A percentile compares a stretch with the other conserved stretches of the same genome.
Conservation (phyloP, 2,888 invertebrate species). For the Xanthia icteritia region DNA sequence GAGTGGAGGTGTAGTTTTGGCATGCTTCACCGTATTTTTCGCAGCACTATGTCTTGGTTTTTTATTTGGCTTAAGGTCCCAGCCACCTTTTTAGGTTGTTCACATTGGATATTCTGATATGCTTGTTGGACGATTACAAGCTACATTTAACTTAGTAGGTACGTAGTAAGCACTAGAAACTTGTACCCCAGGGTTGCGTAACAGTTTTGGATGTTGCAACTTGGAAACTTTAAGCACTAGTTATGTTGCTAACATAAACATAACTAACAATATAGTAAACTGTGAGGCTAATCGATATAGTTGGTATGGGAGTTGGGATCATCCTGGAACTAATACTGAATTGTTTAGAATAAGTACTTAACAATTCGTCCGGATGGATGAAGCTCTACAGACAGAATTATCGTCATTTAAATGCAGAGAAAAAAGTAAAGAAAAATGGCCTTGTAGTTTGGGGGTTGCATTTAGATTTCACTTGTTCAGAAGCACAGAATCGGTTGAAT, state of each 20-base stretch:
- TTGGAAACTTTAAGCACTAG: slow-evolving; percentile 51
- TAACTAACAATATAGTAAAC: slow-evolving; percentile 33
- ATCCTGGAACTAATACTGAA: neutral
- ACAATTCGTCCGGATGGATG: too few relatives aligned
- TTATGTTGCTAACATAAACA: slow-evolving; percentile 57
- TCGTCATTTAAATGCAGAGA: too few relatives aligned
- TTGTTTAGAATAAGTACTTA: neutral
- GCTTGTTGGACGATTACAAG: neutral
- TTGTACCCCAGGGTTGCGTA: slow-evolving; percentile 53
- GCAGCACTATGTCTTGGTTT: too few relatives aligned
- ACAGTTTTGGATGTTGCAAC: slow-evolving; percentile 57
- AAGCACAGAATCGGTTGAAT: too few relatives aligned
- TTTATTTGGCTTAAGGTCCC: too few relatives aligned
- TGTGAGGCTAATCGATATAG: slow-evolving; percentile 39
- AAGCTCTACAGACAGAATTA: too few relatives aligned
- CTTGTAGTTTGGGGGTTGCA: too few relatives aligned
- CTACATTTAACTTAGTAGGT: slow-evolving; percentile 44
- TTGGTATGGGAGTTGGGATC: slow-evolving; percentile 11
- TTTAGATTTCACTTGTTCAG: too few relatives aligned
- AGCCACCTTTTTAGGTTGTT: too few relatives aligned
- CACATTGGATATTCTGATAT: slow-evolving; percentile 11
- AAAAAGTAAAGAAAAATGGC: too few relatives aligned
- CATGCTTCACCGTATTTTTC: too few relatives aligned
- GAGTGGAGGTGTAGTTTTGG: too few relatives aligned
- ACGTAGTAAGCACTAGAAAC: slow-evolving; percentile 53